Evolutionary conservation across 2,113 vertebrate genomes (phyloP).

Genomic region (Pseudonaja textilis): DNA sequence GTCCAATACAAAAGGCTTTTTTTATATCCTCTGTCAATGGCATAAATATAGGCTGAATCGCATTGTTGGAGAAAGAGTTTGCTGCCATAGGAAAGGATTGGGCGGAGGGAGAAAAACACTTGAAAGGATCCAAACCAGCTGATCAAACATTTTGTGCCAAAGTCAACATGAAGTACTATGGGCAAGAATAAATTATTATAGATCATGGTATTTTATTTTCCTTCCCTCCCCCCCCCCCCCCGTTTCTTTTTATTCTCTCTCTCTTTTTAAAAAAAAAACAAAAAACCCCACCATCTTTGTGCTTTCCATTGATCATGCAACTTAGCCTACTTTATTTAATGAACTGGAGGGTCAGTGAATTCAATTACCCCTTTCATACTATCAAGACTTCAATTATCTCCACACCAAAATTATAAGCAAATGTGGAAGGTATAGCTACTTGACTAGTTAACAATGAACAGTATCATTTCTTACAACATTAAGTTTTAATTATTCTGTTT

Average conservation of each 20-base stretch:
- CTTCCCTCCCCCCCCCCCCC: not conserved
- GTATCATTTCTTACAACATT: slow-evolving; percentile 76
- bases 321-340: slow-evolving; percentile 88
- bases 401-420: slow-evolving; percentile 83
- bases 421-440: slow-evolving; percentile 68
- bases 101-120: slow-evolving; percentile 22
- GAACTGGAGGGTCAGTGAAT: slow-evolving; percentile 91
- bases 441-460: slow-evolving; percentile 71
- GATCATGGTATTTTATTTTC: slow-evolving; percentile 71
- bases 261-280: slow-evolving; percentile 32
- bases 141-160: slow-evolving; percentile 68
- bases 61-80: slow-evolving; percentile 67
- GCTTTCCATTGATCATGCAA: slow-evolving; percentile 78
- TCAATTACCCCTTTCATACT: slow-evolving; percentile 86
- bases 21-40: slow-evolving; percentile 82
- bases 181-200: slow-evolving; percentile 59
- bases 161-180: slow-evolving; percentile 59
- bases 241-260: not conserved
- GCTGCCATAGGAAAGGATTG: slow-evolving; percentile 35
- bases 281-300: slow-evolving; percentile 32
- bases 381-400: slow-evolving; percentile 88
- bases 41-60: slow-evolving; percentile 71
- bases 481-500: slow-evolving; percentile 76
- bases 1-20: slow-evolving; percentile 77
- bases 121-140: slow-evolving; percentile 66